Evolutionary conservation across 2,797 vertebrate species (phyloP).

Genomic region (Choloepus didactylus): DNA sequence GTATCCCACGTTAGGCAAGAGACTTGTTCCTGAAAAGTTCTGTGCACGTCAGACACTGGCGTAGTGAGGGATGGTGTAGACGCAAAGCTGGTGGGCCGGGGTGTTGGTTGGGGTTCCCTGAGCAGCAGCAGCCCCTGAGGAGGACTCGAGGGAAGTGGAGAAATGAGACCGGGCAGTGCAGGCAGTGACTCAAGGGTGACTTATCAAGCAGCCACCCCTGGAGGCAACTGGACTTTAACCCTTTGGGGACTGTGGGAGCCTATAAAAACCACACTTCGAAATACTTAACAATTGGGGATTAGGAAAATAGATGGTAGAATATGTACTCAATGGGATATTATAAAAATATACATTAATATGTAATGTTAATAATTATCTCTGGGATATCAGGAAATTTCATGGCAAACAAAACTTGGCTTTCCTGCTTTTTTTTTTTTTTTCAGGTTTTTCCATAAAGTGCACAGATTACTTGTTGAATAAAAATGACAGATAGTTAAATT

Average conservation of each 20-base stretch:
- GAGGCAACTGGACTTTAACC: no score
- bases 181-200: not conserved
- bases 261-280: not conserved
- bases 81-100: not conserved
- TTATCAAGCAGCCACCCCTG: no score
- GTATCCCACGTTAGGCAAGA: not conserved
- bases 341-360: not conserved
- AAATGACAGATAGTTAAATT: not conserved
- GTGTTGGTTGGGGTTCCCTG: not conserved
- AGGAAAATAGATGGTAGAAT: not conserved
- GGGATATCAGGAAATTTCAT: not conserved
- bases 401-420: not conserved
- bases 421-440: not conserved
- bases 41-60: not conserved
- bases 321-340: not conserved
- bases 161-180: not conserved
- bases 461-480: conserved; percentile 9
- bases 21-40: not conserved
- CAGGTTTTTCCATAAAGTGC: not conserved
- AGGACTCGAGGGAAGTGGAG: not conserved
- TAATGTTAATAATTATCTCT: no score
- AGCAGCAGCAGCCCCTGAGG: not conserved
- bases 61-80: not conserved
- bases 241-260: not conserved
- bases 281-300: not conserved